Conservation (phyloP, 2,113 vertebrate genomes). For the Hemiprocne comata region DNA sequence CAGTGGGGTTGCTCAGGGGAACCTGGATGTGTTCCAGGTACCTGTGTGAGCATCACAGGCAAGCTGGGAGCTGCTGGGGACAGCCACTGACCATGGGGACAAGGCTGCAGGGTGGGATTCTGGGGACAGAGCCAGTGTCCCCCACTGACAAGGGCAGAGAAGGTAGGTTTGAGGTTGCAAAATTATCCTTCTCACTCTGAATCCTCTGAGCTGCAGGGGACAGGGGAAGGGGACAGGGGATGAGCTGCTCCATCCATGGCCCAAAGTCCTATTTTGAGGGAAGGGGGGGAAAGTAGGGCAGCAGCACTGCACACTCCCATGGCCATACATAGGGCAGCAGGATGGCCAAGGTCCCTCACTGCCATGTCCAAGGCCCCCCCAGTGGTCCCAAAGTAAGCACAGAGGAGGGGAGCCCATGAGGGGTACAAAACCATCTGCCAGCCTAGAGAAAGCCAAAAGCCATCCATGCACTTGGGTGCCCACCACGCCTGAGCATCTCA, state of each 20-base stretch:
- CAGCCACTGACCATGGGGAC: not conserved
- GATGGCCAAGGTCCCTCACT: not conserved
- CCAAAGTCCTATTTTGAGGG: not conserved
- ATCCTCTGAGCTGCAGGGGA: not conserved
- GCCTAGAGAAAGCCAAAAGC: not conserved
- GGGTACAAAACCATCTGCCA: not conserved
- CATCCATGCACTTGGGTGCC: rapidly evolving
- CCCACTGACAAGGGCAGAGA: not conserved
- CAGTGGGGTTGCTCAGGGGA: not conserved
- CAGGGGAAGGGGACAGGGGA: not conserved
- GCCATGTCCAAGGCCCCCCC: not conserved
- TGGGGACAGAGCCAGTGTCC: not conserved
- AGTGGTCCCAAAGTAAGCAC: not conserved
- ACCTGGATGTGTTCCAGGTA: not conserved
- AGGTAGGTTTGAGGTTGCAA: not conserved
- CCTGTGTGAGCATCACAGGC: not conserved
- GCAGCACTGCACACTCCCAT: not conserved
- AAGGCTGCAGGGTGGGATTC: not conserved
- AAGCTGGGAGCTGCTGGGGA: not conserved
- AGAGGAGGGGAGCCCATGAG: not conserved
- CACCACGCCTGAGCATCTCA: not conserved
- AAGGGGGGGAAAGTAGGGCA: not conserved
- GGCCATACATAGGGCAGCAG: not conserved
- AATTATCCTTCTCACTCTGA: not conserved
- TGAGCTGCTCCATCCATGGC: not conserved